Evolutionary conservation across 2,888 invertebrate genomes (phyloP), one percentile per base, ranked within the genome.

Genomic region (Tetranychus truncatus): DNA sequence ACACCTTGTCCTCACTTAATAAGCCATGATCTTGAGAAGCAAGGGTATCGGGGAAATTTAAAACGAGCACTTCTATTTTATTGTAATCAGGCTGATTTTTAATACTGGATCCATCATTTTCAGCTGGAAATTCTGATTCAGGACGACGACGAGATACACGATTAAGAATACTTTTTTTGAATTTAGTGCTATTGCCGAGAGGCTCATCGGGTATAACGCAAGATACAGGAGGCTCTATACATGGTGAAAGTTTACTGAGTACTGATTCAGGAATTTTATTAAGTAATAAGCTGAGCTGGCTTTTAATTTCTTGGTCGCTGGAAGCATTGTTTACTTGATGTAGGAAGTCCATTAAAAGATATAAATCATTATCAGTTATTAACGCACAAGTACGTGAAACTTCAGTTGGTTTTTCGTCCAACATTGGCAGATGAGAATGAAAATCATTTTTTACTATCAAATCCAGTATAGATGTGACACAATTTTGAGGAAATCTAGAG

Each of bases 381-480:
- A 90, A 83, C 66, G 88, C 86, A 74, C 88, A 87, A 9, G 87
- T 86, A 76, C 89, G 85, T 46, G 86, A 84, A 74, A 89, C 84
- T 74, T 87, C 88, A 77, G 86, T 85, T 76, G 87, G 80, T 76
- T 86, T 85, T 8, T 84, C 83, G 15, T 86, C 85, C 72, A 76
- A 74, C 73, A 76, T 71, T 46, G 74, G 44, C 8, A 76, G 75
- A 7, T 76, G 75, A 71, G 76, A 76, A 73, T 74, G 74, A 3
- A 76, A 18, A 74, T n/a, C 20, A n/a, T 84, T 84, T 79, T 86
- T 85, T 71, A 88, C 81, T 80, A 92, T 86, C 45, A 87, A 84
- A 81, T 92, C 92, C 79, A 94, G 84, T 74, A 93, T 86, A 76
- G 89, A 87, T 77, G 89, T 89, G 79, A 93, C 88, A 79, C 89